Base-by-base conservation (phyloP, 2,113 vertebrate species). In the Brachypodius melanocephalos region DNA sequence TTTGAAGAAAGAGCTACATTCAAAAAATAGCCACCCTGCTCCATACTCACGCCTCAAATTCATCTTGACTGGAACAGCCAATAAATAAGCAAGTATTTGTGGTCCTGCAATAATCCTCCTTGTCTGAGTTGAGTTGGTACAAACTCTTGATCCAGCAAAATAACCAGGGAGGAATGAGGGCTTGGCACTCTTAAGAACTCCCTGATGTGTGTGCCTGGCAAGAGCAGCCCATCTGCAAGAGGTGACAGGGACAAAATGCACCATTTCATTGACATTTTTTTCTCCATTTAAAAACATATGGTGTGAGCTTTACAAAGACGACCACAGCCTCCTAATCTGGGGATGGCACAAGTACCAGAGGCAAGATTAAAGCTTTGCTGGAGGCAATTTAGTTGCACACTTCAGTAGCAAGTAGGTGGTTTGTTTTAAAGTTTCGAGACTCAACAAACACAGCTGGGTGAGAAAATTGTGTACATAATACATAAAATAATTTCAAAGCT, bases 121-220 rank as follows among this genome's bases (percentile, higher is more conserved):
- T 19, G 12, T 21, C 0, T 28, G 36, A 68, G 6, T 0, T 7
- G 13, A 36, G 45, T 12, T 38, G 38, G 36, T 38, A 26, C 4
- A 34, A 40, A 36, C 4, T 63, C 38, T 13, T 24, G 26, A 42
- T 22, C n/a, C 63, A 80, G 40, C 12, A 6, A 1, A 51, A 9
- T 0, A 34, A 40, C 4, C 11, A 29, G 45, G 36, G 25, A 69
- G 22, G 58, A 80, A 13, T 1, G 9, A 68, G 59, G 38, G 5
- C 14, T 45, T 17, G 38, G 46, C 3, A 28, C 10, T 2, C 6
- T 6, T 6, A 28, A 42, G 36, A 83, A 72, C 4, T 43, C 42
- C 42, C 32, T 54, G 8, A 0, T 2, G 6, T 8, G 5, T 14
- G 25, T 34, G 8, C 24, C 22, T 52, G 40, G 45, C 49, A 54